A percentile compares a stretch with the other conserved stretches of the same genome.
phyloP scores from a whole-genome alignment of 2,113 vertebrate genomes.

The Myrmophylax atrothorax region DNA sequence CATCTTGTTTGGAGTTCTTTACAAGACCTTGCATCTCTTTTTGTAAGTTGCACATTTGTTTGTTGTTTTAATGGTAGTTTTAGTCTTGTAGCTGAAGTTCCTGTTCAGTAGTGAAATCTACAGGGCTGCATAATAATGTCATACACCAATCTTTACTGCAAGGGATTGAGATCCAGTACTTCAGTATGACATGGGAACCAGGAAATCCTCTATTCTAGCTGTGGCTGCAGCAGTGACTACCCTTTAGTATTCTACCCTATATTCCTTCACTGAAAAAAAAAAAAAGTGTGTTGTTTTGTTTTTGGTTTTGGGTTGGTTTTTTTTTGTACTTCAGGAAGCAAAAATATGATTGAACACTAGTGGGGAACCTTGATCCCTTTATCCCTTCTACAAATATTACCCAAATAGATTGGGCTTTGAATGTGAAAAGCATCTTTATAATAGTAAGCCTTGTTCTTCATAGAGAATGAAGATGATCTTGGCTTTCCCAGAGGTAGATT shows the following conservation, averaged over 20 bases:
- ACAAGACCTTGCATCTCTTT: neutral
- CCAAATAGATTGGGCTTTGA: neutral
- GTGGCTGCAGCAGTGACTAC: neutral
- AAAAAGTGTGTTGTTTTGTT: too few species aligned
- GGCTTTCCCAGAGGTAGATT: neutral
- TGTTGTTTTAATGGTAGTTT: neutral
- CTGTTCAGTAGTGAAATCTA: neutral
- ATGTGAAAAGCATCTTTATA: neutral
- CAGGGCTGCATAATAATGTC: neutral
- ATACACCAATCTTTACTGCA: neutral
- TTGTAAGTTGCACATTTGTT: neutral
- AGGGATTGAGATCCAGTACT: neutral
- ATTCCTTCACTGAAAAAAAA: neutral
- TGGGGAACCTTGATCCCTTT: neutral
- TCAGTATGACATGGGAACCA: neutral
- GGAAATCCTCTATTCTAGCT: neutral
- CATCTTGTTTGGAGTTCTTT: neutral
- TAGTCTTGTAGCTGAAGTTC: neutral
- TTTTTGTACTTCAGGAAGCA: neutral
- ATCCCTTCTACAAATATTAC: neutral
- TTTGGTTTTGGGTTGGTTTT: too few species aligned
- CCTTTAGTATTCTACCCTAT: neutral
- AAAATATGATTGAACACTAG: neutral
- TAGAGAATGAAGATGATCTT: neutral
- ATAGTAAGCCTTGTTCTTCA: neutral